Conservation (phyloP, 2,113 vertebrate genomes). For the Pimephales promelas region DNA sequence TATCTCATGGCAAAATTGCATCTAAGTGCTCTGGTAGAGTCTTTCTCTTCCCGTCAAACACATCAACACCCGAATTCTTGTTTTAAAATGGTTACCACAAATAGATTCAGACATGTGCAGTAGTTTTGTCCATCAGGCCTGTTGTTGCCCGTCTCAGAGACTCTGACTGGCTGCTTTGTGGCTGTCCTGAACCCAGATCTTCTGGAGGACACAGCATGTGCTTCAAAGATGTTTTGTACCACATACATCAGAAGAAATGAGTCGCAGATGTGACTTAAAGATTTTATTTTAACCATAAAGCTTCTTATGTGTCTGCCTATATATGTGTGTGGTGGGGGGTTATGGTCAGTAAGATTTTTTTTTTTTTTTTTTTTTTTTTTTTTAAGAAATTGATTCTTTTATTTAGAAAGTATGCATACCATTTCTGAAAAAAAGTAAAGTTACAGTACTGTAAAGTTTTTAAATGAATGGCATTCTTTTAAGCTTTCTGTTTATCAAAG, state of each 20-base stretch:
- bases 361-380: too few relatives aligned
- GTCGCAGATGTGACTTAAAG: conserved; percentile 41
- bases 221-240: conserved; percentile 50
- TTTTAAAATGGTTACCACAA: conserved; percentile 12
- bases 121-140: conserved; percentile 25
- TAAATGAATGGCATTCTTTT: not conserved
- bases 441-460: not conserved
- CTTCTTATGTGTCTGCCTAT: conserved; percentile 17
- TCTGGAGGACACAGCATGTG: conserved; percentile 40
- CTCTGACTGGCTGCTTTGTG: conserved; percentile 38
- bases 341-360: not conserved
- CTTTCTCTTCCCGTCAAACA: conserved; percentile 15
- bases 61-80: not conserved
- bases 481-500: not conserved
- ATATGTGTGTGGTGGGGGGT: not conserved
- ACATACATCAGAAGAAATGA: conserved; percentile 47
- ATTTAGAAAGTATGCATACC: not conserved
- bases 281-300: conserved; percentile 37
- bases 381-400: too few relatives aligned
- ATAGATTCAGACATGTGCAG: conserved; percentile 28
- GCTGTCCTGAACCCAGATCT: conserved; percentile 3
- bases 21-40: conserved; percentile 21
- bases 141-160: conserved; percentile 9
- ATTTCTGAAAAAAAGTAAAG: not conserved
- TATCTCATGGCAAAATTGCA: conserved; percentile 7